These are phyloP conservation scores for Trinorchestia longiramus DNA, from an alignment of 1,140 invertebrate species.

Conservation along the genomic window DNA sequence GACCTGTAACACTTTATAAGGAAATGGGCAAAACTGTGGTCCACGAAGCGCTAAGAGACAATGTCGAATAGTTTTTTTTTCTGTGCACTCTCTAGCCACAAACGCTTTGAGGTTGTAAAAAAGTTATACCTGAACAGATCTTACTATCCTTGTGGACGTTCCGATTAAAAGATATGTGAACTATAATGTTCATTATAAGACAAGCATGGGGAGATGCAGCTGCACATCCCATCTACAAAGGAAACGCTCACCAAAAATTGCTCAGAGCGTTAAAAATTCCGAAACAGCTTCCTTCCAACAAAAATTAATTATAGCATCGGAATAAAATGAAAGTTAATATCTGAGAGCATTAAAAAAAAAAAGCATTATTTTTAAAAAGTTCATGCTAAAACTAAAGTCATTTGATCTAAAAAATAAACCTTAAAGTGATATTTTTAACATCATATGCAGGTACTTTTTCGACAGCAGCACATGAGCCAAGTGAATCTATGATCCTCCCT, in stretches of 20 bases:
- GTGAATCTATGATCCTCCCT: not conserved
- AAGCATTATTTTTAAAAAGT: not conserved
- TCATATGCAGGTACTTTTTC: conserved; percentile 6
- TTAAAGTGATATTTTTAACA: not conserved
- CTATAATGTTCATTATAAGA: not conserved
- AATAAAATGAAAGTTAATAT: not conserved
- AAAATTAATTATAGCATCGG: not conserved
- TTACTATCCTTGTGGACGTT: no score
- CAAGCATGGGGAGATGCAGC: not conserved
- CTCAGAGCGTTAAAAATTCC: not conserved
- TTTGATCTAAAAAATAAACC: not conserved
- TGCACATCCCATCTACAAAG: not conserved
- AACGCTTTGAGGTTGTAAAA: no score
- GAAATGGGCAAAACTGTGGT: no score
- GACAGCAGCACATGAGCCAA: not conserved
- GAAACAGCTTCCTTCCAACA: not conserved
- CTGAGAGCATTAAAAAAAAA: not conserved
- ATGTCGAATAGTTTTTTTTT: no score
- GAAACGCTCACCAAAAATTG: not conserved
- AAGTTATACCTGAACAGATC: no score
- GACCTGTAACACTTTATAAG: no score
- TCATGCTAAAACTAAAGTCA: not conserved
- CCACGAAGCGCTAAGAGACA: no score
- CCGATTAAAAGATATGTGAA: no score
- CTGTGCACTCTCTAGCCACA: no score